A percentile compares a stretch with the other conserved stretches of the same genome.
phyloP scores from a whole-genome alignment of 2,113 vertebrate species.

The Rhinolophus sinicus region DNA sequence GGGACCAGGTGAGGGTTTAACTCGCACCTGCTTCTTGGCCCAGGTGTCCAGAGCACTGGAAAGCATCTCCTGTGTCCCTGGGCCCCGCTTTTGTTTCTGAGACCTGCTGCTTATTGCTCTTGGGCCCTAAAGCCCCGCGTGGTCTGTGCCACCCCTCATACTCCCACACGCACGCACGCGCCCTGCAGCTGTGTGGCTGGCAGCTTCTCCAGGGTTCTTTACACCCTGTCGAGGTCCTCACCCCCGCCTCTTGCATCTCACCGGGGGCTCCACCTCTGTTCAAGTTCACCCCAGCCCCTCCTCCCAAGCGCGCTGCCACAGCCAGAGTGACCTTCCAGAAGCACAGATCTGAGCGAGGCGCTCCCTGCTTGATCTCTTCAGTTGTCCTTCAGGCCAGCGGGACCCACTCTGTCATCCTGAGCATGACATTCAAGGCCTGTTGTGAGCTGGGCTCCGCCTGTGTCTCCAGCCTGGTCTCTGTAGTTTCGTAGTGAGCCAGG shows the following conservation, averaged over 20 bases:
- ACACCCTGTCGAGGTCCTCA: no score
- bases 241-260: no score
- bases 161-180: no score
- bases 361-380: neutral
- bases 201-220: neutral
- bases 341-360: neutral
- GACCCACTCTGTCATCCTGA: rapidly evolving
- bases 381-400: neutral
- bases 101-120: neutral
- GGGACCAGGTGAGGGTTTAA: neutral
- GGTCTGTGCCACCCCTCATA: neutral
- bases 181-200: neutral
- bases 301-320: no score
- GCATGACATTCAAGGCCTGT: neutral
- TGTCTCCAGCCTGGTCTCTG: neutral
- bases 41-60: neutral
- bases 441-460: neutral
- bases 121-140: neutral
- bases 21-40: neutral
- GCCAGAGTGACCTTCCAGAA: neutral
- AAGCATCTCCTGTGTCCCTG: neutral
- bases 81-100: neutral
- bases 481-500: neutral
- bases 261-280: neutral
- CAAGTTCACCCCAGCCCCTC: neutral